Conservation (phyloP, 2,113 vertebrate species). For the Riparia riparia region DNA sequence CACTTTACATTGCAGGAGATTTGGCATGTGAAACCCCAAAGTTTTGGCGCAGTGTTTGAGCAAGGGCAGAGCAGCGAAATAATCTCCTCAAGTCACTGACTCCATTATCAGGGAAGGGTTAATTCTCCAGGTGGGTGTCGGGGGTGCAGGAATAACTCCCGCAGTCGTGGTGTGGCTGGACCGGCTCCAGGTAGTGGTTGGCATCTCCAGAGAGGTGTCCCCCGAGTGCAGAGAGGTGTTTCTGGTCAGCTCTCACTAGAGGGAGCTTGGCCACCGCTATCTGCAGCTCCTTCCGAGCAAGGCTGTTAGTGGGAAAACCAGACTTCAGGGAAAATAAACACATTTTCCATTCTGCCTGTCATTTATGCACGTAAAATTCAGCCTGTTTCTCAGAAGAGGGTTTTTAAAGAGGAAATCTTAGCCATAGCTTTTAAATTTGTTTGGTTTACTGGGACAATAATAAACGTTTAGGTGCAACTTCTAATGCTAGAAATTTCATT, state of each 20-base stretch:
- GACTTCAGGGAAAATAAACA: not conserved
- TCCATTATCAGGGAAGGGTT: not conserved
- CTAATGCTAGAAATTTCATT: not conserved
- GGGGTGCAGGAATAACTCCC: not conserved
- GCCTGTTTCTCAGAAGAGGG: not conserved
- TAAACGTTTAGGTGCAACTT: not conserved
- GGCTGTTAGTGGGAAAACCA: not conserved
- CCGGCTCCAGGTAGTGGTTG: not conserved
- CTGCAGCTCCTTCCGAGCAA: not conserved
- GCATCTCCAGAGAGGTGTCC: not conserved
- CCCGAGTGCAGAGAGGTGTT: not conserved
- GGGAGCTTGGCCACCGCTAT: constrained; percentile 25
- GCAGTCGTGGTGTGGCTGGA: not conserved
- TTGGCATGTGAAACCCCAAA: not conserved
- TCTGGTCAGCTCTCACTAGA: constrained; percentile 9
- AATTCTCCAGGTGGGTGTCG: not conserved
- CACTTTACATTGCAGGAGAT: not conserved
- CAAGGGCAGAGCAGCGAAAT: not conserved
- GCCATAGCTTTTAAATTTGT: not conserved
- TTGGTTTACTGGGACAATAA: not conserved
- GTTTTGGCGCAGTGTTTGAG: not conserved
- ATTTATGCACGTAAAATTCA: not conserved
- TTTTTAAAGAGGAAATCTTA: not conserved
- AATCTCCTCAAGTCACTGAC: not conserved
- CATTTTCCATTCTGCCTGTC: not conserved